Evolutionary conservation across 1,140 invertebrate species (phyloP), one percentile per base, ranked within the genome.

Genomic region (Nylanderia fulva): DNA sequence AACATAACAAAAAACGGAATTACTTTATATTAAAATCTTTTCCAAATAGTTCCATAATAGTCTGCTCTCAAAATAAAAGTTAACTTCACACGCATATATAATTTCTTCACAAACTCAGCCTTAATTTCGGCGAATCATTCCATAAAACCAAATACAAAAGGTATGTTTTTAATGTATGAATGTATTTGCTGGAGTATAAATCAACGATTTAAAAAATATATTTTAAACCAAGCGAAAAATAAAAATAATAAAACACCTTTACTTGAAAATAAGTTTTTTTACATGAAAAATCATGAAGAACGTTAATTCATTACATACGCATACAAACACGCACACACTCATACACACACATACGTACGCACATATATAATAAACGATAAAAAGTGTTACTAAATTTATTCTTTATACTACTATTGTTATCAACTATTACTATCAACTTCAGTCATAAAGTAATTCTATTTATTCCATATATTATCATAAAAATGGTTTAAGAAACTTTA

Each of bases 161-260:
- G 4, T 9, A 1, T n/a, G 3, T 61, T 24, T 36, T 27, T 39
- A 29, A 76, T 60, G 2, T 29, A 60, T 6, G 1, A 63, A 76
- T n/a, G 39, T 76, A 63, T 76, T 76, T 63, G 74, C 74, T 76
- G 74, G 39, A 13, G 74, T 76, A 48, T 76, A 63, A 76, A 56
- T 52, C 27, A 54, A 56, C n/a, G 2, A 18, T 33, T 33, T 36
- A 15, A n/a, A 15, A n/a, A n/a, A n/a, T 0, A n/a, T n/a, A 56
- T 24, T 33, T 52, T 1, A 11, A 29, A 11, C 5, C 3, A 11
- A 36, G 2, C n/a, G n/a, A 3, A 33, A 72, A 21, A 18, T 13
- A 13, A 39, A 33, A 24, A 36, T 21, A 24, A 9, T 13, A 33
- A 72, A 36, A 18, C 21, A 21, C 13, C 24, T 39, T 24, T 13